Percentiles rank a stretch among this genome's conserved stretches.
These are phyloP conservation scores for Cryptocephalus moraei DNA, from an alignment of 2,888 invertebrate genomes.

Conservation along the genomic window DNA sequence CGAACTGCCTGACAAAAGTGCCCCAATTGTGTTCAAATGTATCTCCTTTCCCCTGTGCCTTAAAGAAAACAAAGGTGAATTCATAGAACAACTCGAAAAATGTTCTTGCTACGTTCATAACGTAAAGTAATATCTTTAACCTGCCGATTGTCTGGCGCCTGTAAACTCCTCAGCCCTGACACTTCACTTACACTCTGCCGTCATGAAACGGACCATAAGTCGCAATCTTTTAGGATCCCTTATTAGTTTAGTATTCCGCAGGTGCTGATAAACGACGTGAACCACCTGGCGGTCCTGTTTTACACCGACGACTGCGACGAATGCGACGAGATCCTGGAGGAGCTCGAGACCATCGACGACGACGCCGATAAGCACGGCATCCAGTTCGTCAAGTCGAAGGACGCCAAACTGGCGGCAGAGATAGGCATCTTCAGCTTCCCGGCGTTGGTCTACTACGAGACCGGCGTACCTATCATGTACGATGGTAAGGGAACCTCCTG, in stretches of 20 bases:
- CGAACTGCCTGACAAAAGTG: too few relatives aligned
- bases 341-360: slow-evolving; percentile 84
- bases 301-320: slow-evolving; percentile 73
- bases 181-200: too few relatives aligned
- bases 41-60: too few relatives aligned
- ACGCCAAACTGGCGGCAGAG: slow-evolving; percentile 79
- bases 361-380: slow-evolving; percentile 88
- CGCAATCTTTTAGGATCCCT: not conserved
- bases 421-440: slow-evolving; percentile 89
- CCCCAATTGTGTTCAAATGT: too few relatives aligned
- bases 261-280: slow-evolving; percentile 79
- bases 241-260: slow-evolving; percentile 10
- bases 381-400: slow-evolving; percentile 88
- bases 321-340: slow-evolving; percentile 77
- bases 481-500: slow-evolving; percentile 65
- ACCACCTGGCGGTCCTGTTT: slow-evolving; percentile 86
- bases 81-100: too few relatives aligned
- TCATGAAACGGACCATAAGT: too few relatives aligned
- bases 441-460: slow-evolving; percentile 85
- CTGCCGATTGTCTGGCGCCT: too few relatives aligned
- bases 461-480: slow-evolving; percentile 88
- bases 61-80: too few relatives aligned
- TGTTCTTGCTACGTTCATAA: too few relatives aligned
- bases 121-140: too few relatives aligned
- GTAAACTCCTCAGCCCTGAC: too few relatives aligned